Base-by-base conservation (phyloP, 2,888 invertebrate species). In the Agonum fuliginosum region DNA sequence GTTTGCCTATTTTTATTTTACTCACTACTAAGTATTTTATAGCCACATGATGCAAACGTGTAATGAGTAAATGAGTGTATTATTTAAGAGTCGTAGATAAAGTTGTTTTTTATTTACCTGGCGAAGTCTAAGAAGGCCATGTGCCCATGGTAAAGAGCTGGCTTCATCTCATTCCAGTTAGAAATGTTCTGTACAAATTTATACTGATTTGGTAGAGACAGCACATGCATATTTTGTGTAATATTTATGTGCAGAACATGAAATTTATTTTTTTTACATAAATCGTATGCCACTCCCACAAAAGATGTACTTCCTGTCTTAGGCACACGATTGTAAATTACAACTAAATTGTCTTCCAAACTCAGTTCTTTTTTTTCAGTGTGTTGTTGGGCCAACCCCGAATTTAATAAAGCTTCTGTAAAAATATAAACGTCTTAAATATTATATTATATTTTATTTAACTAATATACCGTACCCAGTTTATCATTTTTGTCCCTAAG, bases 291-390 rank as follows among this genome's bases (percentile, higher is more conserved):
- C 78, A 97, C 92, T 78, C 96, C 96, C 80, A 96, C 96, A 85
- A 98, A 97, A 87, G 97, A 97, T 5, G 98, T 98, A 17, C 98
- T 98, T 12, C 96, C 98, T 30, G 98, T 98, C 88, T 98, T 98
- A 5, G 98, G 98, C 77, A 98, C 97, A 83, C 98, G 91, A 87
- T 98, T 98, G 87, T 98, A 98, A 82, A 98, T 94, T 79, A 98
- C 91, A 65, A 97, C 91, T 80, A 93, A 85, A 83, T 94, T 91
- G 84, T 94, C 92, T 76, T 90, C 90, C 82, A 87, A 87, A 83
- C 84, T 87, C 78, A 85, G 85, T 72, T n/a, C 8, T 54, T 30
- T 20, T 5, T 30, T 30, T 51, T 75, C 6, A 27, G n/a, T 70
- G 30, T 41, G 8, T 22, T 14, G 22, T 65, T 41, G 19, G n/a